A percentile compares a stretch with the other conserved stretches of the same genome.
Evolutionary conservation across 2,113 vertebrate species (phyloP).

Genomic region (Urocynchramus pylzowi): DNA sequence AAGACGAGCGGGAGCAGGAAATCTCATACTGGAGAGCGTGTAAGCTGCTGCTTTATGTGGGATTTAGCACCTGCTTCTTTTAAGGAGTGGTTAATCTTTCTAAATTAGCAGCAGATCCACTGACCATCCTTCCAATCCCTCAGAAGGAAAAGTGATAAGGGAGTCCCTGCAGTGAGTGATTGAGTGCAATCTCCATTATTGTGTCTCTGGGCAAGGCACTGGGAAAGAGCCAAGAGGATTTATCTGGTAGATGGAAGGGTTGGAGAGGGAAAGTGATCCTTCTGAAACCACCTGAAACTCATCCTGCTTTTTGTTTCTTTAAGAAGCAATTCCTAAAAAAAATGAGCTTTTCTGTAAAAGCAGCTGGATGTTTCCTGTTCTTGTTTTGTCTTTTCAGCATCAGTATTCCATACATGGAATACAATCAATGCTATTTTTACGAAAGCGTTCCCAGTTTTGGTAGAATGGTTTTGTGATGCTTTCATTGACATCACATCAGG

Average conservation of each 20-base stretch:
- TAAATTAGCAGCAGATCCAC: neutral
- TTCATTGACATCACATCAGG: neutral
- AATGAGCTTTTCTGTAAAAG: neutral
- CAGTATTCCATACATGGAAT: neutral
- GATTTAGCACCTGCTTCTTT: neutral
- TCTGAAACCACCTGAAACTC: neutral
- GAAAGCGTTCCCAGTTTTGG: neutral
- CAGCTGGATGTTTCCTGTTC: neutral
- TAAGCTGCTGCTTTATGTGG: neutral
- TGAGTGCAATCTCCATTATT: neutral
- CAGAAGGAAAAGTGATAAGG: neutral
- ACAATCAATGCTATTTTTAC: neutral
- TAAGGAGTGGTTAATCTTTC: conserved; percentile 11
- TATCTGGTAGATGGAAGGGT: neutral
- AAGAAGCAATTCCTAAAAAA: neutral
- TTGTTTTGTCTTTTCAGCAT: neutral
- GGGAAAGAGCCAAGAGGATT: neutral
- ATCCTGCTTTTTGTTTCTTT: neutral
- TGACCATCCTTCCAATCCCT: neutral
- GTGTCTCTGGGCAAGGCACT: neutral
- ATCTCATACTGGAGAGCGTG: neutral
- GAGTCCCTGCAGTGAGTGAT: neutral
- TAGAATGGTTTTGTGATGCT: neutral
- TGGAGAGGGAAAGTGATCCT: neutral
- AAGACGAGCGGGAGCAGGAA: neutral